phyloP scores from a whole-genome alignment of 2,888 invertebrate species.

The Frankliniella fusca region DNA sequence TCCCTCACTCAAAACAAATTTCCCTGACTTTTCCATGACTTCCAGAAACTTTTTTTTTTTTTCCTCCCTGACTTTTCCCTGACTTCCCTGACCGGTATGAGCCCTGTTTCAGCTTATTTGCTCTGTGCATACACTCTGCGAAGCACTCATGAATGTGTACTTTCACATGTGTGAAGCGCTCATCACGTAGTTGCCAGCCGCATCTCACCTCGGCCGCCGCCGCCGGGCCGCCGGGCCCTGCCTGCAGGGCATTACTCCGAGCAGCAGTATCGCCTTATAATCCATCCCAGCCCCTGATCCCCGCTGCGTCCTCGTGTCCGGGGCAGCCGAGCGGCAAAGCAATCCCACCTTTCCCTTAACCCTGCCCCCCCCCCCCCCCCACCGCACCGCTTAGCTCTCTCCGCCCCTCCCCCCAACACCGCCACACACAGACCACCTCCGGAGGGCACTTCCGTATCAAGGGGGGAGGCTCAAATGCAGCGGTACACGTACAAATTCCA shows the following conservation, averaged over 20 bases:
- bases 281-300: background rate
- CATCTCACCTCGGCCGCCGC: background rate
- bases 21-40: too few relatives aligned
- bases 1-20: too few relatives aligned
- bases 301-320: background rate
- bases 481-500: background rate
- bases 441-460: background rate
- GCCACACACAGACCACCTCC: background rate
- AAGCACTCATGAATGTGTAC: too few relatives aligned
- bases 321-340: constrained; percentile 1
- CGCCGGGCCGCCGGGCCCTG: background rate
- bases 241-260: background rate
- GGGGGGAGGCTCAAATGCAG: background rate
- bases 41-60: too few relatives aligned
- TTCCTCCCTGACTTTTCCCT: too few relatives aligned
- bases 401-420: background rate
- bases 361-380: background rate
- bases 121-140: too few relatives aligned
- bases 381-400: background rate
- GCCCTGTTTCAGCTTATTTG: too few relatives aligned
- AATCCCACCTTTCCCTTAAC: background rate
- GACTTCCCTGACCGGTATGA: too few relatives aligned
- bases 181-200: background rate
- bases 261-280: constrained; percentile 21
- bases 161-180: too few relatives aligned